Evolutionary conservation across 2,888 invertebrate genomes (phyloP).

Genomic region (Athalia cordata): DNA sequence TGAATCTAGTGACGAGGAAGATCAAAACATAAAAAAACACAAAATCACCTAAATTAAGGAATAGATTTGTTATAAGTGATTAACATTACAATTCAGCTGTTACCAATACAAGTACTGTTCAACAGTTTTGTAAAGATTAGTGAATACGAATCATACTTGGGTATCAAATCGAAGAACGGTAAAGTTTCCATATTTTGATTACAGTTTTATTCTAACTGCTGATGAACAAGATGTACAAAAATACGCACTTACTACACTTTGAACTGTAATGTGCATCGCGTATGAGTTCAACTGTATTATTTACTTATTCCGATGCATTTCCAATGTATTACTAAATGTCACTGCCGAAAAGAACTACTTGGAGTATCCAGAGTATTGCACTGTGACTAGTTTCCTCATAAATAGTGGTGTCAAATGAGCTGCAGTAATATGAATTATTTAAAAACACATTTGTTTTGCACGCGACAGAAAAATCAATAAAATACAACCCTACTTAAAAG

Average conservation of each 20-base stretch:
- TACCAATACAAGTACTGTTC: not conserved
- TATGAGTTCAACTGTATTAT: no score
- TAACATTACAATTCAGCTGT: not conserved
- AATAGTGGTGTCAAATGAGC: not conserved
- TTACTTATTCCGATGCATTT: not conserved
- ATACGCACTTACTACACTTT: not conserved
- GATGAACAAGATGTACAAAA: not conserved
- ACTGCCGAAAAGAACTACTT: not conserved
- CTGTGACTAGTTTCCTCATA: not conserved
- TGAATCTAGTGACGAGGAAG: slow-evolving; percentile 33
- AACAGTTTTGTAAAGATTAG: not conserved
- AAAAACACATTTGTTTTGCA: slow-evolving; percentile 11
- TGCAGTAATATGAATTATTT: not conserved
- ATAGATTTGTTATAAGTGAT: not conserved
- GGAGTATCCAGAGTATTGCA: not conserved
- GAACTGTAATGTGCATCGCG: not conserved
- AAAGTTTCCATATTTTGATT: not conserved
- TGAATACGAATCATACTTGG: slow-evolving; percentile 37
- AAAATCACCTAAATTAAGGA: slow-evolving; percentile 15
- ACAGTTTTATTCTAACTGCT: slow-evolving; percentile 17
- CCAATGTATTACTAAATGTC: not conserved
- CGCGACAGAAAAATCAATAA: slow-evolving; percentile 43
- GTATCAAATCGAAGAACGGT: slow-evolving; percentile 62
- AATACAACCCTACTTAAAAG: slow-evolving; percentile 30
- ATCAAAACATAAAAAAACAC: not conserved